A percentile compares a stretch with the other conserved stretches of the same genome.
These are phyloP conservation scores for Rallus limicola DNA, from an alignment of 2,113 vertebrate species.

Conservation along the genomic window DNA sequence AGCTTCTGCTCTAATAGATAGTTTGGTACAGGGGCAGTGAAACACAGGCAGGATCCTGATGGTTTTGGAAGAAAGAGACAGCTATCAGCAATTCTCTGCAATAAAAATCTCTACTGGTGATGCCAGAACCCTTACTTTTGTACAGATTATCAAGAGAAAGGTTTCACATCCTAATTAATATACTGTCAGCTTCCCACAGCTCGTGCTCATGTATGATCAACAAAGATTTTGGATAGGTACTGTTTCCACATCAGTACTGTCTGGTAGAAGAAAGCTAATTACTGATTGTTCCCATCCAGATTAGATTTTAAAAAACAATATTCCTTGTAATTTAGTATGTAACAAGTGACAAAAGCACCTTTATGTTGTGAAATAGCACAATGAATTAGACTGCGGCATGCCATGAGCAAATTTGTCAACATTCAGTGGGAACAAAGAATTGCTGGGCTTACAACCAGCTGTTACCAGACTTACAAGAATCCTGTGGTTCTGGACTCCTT, in stretches of 20 bases:
- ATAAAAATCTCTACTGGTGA: background rate
- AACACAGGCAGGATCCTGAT: background rate
- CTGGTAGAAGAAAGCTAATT: background rate
- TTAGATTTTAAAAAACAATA: background rate
- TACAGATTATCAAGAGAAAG: background rate
- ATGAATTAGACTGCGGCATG: background rate
- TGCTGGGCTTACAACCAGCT: background rate
- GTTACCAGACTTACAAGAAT: background rate
- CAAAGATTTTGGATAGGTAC: background rate
- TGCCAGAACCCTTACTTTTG: background rate
- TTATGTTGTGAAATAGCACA: background rate
- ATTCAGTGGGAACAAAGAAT: background rate
- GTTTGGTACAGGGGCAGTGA: background rate
- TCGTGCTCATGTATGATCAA: background rate
- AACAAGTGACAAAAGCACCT: background rate
- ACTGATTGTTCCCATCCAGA: background rate
- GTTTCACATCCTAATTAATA: constrained; percentile 17
- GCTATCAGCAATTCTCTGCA: background rate
- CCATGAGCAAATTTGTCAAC: background rate
- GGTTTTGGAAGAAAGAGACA: constrained; percentile 1
- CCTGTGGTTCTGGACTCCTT: background rate
- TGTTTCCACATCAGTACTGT: background rate
- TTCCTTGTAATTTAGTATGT: background rate
- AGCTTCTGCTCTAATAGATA: background rate
- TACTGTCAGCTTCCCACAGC: background rate